Base-by-base conservation (phyloP, 2,113 vertebrate genomes). In the Gymnobelideus leadbeateri region DNA sequence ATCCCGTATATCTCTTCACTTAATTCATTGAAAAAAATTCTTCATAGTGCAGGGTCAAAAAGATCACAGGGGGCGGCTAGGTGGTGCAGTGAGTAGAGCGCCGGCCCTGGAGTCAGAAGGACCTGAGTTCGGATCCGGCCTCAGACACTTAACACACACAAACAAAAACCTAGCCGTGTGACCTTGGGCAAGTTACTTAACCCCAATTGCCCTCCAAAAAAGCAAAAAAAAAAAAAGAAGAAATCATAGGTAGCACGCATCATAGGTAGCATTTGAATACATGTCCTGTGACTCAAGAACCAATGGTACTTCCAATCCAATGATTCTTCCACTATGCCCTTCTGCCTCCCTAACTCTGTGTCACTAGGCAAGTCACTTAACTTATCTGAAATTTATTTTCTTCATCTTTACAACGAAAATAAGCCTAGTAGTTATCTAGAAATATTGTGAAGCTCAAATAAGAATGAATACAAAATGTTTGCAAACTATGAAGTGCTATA, bases 381-480 rank as follows among this genome's bases (percentile, higher is more conserved):
- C 14, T 43, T 91, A 10, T 50, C 49, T 91, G 26, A 49, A 54
- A 21, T 51, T 95, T 5, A 31, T 21, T 92, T 95, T 94, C 50
- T 2, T 90, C 68, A 77, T 53, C 91, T 95, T 6, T 47, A 51
- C 89, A 94, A 93, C 50, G 46, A 89, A 54, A 92, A 94, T 50
- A 93, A n/a, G 95, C 31, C 95, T 0, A 61, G 49, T 0, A 77
- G 43, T 90, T 96, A 57, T 50, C 37, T 97, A 31, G 37, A 77
- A 92, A 24, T 95, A 1, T 1, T 5, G 8, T 11, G 24, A 95
- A 25, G n/a, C 2, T 37, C 46, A 57, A 90, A 84, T 91, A 90
- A 92, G 21, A 92, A 52, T 47, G 46, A 10, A 55, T 31, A 95
- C 43, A 61, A 97, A 97, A 49, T 43, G 16, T 96, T 93, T 97